Conservation (phyloP, 2,797 vertebrate species). For the Sebastes iracundus region DNA sequence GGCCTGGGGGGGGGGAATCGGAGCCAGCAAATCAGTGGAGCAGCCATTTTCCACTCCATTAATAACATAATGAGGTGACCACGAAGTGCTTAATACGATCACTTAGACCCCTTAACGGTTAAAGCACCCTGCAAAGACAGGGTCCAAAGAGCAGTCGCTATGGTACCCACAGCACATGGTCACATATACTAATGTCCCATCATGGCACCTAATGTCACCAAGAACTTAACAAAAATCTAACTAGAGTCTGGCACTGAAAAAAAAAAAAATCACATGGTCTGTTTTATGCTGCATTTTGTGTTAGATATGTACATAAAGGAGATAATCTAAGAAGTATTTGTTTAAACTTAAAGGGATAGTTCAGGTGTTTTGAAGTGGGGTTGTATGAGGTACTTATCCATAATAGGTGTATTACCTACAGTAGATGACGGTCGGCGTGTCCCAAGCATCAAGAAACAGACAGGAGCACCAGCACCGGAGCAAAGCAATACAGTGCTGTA, state of each 20-base stretch:
- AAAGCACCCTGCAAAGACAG: constrained; percentile 26
- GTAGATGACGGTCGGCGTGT: too few relatives aligned
- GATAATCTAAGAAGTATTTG: neutral
- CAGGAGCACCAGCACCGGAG: too few relatives aligned
- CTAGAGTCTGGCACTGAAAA: neutral
- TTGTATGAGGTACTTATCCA: too few relatives aligned
- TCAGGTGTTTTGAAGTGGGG: too few relatives aligned
- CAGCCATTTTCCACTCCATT: constrained; percentile 74
- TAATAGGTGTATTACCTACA: too few relatives aligned
- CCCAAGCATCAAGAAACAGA: too few relatives aligned
- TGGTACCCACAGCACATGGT: constrained; percentile 17
- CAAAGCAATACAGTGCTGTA: too few relatives aligned
- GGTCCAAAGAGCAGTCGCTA: constrained; percentile 50
- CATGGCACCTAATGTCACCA: neutral
- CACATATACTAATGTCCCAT: constrained; percentile 8
- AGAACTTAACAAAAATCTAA: neutral
- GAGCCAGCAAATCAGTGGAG: constrained; percentile 9
- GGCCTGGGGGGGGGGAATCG: constrained; percentile 14
- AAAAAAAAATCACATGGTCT: neutral
- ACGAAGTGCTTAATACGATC: constrained; percentile 49
- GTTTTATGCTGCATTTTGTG: neutral
- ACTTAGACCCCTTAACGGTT: constrained; percentile 59
- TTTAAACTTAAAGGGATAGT: neutral
- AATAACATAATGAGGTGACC: constrained; percentile 72
- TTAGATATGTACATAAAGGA: too few relatives aligned